Percentiles rank a stretch among this genome's conserved stretches.
Conservation (phyloP, 2,888 invertebrate species). For the Lycia hirtaria region DNA sequence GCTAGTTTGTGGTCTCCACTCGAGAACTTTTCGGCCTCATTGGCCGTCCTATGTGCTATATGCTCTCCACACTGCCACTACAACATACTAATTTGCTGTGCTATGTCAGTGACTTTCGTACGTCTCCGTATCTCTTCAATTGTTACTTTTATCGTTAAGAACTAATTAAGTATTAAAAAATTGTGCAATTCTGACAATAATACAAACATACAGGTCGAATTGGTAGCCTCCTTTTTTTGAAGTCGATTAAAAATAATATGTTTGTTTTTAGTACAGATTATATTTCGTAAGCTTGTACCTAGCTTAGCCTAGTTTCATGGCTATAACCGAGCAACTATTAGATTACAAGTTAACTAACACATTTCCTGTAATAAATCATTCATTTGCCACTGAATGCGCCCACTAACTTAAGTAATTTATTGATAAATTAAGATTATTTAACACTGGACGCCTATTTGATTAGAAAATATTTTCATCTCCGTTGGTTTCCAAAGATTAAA, state of each 20-base stretch:
- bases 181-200: too few relatives aligned
- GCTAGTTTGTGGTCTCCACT: too few relatives aligned
- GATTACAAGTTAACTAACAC: slow-evolving; percentile 28
- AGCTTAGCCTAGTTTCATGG: slow-evolving; percentile 17
- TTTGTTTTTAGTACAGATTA: neutral
- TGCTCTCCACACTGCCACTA: too few relatives aligned
- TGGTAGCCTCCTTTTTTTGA: neutral
- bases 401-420: slow-evolving; percentile 1
- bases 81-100: too few relatives aligned
- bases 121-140: too few relatives aligned
- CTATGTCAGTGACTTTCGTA: too few relatives aligned
- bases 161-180: too few relatives aligned
- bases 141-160: too few relatives aligned
- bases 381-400: slow-evolving; percentile 39
- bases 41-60: too few relatives aligned
- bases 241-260: neutral
- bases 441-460: slow-evolving; percentile 12
- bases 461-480: neutral
- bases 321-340: slow-evolving; percentile 35
- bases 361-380: slow-evolving; percentile 41
- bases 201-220: too few relatives aligned
- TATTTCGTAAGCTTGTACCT: slow-evolving; percentile 16
- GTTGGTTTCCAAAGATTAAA: too few relatives aligned
- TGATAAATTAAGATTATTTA: slow-evolving; percentile 14
- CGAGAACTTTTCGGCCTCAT: too few relatives aligned